A percentile compares a stretch with the other conserved stretches of the same genome.
Conservation (phyloP, 2,797 vertebrate genomes). For the Botia kubotai region DNA sequence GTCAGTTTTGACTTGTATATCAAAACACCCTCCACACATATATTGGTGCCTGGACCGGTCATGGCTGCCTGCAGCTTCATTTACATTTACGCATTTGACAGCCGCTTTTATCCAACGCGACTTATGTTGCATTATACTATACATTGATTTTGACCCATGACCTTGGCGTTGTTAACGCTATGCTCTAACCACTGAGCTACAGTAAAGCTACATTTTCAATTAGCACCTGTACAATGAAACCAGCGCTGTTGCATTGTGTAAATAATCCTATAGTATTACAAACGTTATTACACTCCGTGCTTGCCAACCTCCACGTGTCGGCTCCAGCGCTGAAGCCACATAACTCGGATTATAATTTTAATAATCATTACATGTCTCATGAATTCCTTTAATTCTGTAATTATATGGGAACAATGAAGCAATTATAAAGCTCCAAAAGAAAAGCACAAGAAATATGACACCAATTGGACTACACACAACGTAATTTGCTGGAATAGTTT, state of each 20-base stretch:
- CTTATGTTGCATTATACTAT: no score
- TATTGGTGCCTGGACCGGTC: neutral
- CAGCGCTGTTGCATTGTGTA: neutral
- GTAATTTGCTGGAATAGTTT: slow-evolving; percentile 25
- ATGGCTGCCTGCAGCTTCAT: neutral
- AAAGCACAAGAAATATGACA: slow-evolving; percentile 15
- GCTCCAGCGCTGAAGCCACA: slow-evolving; percentile 1
- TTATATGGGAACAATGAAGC: slow-evolving; percentile 31
- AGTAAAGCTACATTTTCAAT: neutral
- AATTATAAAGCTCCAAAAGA: slow-evolving; percentile 21
- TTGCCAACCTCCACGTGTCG: neutral
- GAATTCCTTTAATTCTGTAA: slow-evolving; percentile 33
- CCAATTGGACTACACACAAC: slow-evolving; percentile 19
- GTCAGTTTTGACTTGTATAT: neutral
- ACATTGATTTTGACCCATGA: no score
- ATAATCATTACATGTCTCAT: slow-evolving; percentile 32
- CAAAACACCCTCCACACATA: neutral
- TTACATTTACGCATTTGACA: neutral
- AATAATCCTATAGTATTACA: slow-evolving; percentile 7
- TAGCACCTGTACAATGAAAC: neutral
- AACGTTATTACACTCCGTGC: neutral
- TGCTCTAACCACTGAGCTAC: no score
- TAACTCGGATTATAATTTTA: slow-evolving; percentile 14
- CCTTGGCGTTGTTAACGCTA: no score
- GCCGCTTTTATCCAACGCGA: no score